These are phyloP conservation scores for Trypoxylon attenuatum DNA, from an alignment of 2,888 invertebrate genomes.

Conservation along the genomic window DNA sequence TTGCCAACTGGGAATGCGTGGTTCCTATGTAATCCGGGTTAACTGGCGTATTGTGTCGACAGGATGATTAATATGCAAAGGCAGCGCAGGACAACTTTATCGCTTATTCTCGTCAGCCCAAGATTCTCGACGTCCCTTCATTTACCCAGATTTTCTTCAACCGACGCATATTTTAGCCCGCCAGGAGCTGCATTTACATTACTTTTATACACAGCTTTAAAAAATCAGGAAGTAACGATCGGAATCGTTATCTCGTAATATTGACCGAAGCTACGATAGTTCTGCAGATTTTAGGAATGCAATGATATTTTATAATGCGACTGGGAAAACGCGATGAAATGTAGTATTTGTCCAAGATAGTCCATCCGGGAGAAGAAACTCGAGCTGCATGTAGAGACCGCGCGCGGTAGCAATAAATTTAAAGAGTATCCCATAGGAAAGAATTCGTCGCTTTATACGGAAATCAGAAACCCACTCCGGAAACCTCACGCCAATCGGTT, in stretches of 20 bases:
- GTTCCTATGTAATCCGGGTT: constrained; percentile 13
- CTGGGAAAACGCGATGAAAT: too few relatives aligned
- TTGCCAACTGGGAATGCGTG: constrained; percentile 24
- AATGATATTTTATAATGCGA: too few relatives aligned
- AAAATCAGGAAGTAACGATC: constrained; percentile 10
- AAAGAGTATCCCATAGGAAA: constrained; percentile 45
- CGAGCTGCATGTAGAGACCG: too few relatives aligned
- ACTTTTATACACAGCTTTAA: constrained; percentile 15
- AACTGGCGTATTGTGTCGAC: constrained; percentile 15
- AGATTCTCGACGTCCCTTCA: constrained; percentile 37
- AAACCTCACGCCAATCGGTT: constrained; percentile 61
- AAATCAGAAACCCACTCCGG: constrained; percentile 62
- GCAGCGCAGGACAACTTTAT: constrained; percentile 21
- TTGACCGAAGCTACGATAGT: constrained; percentile 2
- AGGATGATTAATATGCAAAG: constrained; percentile 30
- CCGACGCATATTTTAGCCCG: constrained; percentile 19
- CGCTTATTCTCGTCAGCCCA: constrained; percentile 44
- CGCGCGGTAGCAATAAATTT: constrained; percentile 44
- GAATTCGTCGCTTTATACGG: constrained; percentile 61
- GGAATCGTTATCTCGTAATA: not conserved
- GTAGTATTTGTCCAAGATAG: too few relatives aligned
- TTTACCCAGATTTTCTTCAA: constrained; percentile 16
- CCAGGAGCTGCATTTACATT: constrained; percentile 24
- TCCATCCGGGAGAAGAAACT: too few relatives aligned
- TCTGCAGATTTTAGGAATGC: constrained; percentile 12